phyloP scores from a whole-genome alignment of 1,140 invertebrate species.

The Microplitis demolitor region DNA sequence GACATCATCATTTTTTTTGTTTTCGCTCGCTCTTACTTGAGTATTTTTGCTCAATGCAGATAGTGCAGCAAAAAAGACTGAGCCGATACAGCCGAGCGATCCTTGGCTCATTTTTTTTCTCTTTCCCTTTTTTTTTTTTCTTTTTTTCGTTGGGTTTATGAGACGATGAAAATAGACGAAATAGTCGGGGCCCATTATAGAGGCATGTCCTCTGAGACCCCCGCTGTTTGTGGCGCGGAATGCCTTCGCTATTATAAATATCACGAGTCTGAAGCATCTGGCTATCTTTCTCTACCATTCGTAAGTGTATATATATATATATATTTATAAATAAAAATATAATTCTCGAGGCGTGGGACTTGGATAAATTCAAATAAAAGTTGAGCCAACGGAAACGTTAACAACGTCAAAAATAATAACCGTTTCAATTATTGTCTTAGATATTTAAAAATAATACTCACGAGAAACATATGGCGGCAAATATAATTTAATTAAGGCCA shows the following conservation, averaged over 20 bases:
- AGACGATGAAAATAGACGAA: slow-evolving; percentile 43
- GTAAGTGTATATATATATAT: no score
- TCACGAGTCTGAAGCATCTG: slow-evolving; percentile 30
- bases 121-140: no score
- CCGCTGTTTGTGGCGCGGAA: slow-evolving; percentile 46
- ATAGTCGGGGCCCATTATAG: slow-evolving; percentile 43
- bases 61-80: no score
- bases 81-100: no score
- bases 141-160: background rate
- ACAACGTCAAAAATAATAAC: background rate
- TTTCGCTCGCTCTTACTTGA: no score
- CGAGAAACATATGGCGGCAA: no score
- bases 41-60: no score
- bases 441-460: no score
- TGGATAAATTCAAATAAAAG: background rate
- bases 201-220: slow-evolving; percentile 50
- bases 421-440: background rate
- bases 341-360: background rate
- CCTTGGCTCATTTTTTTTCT: no score
- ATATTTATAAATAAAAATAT: no score
- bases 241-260: slow-evolving; percentile 51
- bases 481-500: no score
- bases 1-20: no score
- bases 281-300: background rate
- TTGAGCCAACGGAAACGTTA: background rate